Evolutionary conservation across 2,113 vertebrate species (phyloP), one percentile per base, ranked within the genome.

Genomic region (Lasiurus borealis): DNA sequence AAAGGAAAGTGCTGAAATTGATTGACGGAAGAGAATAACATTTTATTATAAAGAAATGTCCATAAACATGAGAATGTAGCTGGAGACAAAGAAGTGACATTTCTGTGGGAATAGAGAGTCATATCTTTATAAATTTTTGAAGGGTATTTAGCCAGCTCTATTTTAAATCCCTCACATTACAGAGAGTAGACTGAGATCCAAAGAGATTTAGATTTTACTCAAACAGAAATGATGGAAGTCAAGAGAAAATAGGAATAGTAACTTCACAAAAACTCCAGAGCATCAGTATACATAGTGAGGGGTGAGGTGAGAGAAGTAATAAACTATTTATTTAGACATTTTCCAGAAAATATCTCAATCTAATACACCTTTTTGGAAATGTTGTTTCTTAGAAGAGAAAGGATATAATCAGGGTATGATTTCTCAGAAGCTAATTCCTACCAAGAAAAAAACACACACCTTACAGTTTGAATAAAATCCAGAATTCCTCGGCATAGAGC

Each of bases 331-430:
- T 66, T 81, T 90, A 44, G 44, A 50, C 16, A 76, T 73, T 92
- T 93, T 72, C 9, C 12, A 71, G 36, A 83, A 94, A 78, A 36
- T 2, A 13, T 52, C 0, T 59, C 2, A 76, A 76, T 77, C 23
- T 86, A 50, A 54, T 82, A 81, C 40, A 44, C 9, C 3, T 13
- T 52, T 15, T 34, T 66, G 31, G 7, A 3, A 85, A 66, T 77
- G 68, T 71, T 57, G 54, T 85, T 75, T 93, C 57, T 66, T 87
- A 40, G 54, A 62, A 88, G 69, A 89, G 54, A 80, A 48, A 69
- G 34, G 93, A 50, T 36, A 64, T 52, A 64, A 88, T 31, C 34
- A 82, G 25, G 40, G 2, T 40, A 69, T 19, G 27, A 8, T 3
- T 59, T 18, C 29, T 95, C 5, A 44, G 36, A 91, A 36, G 5